These are phyloP conservation scores for Tyto alba DNA, from an alignment of 2,113 vertebrate species.

Conservation along the genomic window DNA sequence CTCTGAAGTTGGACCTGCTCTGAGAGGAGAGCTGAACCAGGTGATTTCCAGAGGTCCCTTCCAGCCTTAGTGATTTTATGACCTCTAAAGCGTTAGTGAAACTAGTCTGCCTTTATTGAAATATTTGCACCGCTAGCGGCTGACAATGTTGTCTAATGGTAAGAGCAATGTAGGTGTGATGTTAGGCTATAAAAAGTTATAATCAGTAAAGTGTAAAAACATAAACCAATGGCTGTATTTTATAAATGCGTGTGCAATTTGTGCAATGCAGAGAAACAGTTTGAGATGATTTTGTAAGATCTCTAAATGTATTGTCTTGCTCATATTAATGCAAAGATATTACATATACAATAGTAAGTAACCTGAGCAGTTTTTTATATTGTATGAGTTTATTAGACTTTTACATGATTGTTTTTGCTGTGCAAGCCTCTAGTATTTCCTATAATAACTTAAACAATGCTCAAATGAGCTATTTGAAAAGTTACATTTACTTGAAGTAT, in stretches of 20 bases:
- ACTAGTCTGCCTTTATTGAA: neutral
- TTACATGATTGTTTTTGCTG: neutral
- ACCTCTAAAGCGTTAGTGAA: neutral
- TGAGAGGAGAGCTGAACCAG: neutral
- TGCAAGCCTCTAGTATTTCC: neutral
- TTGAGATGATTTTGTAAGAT: neutral
- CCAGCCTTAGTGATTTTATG: neutral
- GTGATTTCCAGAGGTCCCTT: neutral
- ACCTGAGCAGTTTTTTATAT: neutral
- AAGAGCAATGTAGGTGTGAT: neutral
- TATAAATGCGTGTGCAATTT: neutral
- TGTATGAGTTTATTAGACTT: neutral
- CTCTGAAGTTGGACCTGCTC: neutral
- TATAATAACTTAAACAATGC: neutral
- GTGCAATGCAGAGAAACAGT: neutral
- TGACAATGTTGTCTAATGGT: neutral
- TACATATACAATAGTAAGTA: neutral
- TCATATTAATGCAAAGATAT: neutral
- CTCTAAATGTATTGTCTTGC: neutral
- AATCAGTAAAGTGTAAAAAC: neutral
- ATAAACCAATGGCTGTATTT: neutral
- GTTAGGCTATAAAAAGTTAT: neutral
- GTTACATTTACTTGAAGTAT: neutral
- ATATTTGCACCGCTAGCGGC: neutral
- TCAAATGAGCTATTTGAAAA: neutral